Conservation (phyloP, 2,888 invertebrate species). For the Campoletis raptor region DNA sequence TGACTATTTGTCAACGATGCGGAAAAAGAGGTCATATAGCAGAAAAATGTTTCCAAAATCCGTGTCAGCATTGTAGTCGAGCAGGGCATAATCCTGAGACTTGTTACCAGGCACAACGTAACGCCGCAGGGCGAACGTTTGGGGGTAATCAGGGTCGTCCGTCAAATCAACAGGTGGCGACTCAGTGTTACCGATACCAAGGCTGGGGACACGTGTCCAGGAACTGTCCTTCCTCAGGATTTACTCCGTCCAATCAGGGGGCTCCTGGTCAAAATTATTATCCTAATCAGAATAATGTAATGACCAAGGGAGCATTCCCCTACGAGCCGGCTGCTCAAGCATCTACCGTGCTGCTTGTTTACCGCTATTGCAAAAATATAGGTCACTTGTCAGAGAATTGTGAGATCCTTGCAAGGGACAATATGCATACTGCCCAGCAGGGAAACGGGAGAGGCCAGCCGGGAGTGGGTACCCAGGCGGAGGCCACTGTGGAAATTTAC, state of each 20-base stretch:
- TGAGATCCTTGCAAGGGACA: neutral
- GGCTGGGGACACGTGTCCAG: constrained; percentile 2
- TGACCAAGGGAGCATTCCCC: neutral
- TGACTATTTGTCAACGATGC: constrained; percentile 9
- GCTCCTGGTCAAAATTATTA: neutral
- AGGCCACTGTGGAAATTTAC: neutral
- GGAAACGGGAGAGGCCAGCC: neutral
- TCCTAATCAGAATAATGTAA: neutral
- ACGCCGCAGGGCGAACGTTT: neutral
- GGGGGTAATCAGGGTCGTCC: neutral
- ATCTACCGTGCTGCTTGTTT: neutral
- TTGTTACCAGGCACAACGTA: neutral
- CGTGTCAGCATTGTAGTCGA: constrained; percentile 14
- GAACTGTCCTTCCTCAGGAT: constrained; percentile 1
- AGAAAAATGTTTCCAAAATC: neutral
- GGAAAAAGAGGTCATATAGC: neutral
- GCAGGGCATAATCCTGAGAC: constrained; percentile 16
- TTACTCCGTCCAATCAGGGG: neutral
- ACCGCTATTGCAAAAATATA: neutral
- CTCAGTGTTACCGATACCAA: constrained; percentile 8
- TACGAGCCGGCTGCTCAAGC: neutral
- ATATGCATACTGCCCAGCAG: neutral
- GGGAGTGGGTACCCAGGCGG: constrained; percentile 4
- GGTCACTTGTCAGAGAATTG: neutral
- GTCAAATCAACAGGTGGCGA: too few species aligned